Evolutionary conservation across 1,140 invertebrate species (phyloP), one percentile per base, ranked within the genome.

Genomic region (Atopsyche davidsoni): DNA sequence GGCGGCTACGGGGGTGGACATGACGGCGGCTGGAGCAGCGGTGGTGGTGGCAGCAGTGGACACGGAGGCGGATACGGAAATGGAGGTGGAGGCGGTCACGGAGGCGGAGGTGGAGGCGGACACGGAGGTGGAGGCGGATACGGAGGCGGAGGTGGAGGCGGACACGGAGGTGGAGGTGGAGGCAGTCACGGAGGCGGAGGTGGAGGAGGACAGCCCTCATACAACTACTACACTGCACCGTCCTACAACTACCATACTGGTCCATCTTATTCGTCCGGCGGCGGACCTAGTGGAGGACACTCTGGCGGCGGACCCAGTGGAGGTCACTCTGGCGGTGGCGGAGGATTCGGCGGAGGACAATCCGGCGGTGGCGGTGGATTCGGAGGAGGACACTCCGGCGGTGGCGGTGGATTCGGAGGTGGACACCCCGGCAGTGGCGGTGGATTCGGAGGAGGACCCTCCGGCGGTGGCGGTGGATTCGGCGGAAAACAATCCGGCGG

Each of bases 71-170:
- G 2, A 10, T 16, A 21, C 14, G 39, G 39, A 16, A n/a, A 28
- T 10, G 42, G 42, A 13, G 42, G 42, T 3, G 36, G 24, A 35
- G 24, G 38, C 3, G 46, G 46, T 14, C 32, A 47, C 23, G 46
- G 46, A 39, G 11, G 14, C 13, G 14, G 19, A 11, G 39, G 19
- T 4, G 4, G 2, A 10, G 39, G 39, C 14, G 39, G 39, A 16
- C 19, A 36, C 16, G 4, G 18, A 39, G 10, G 6, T 46, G 14
- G 14, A 36, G 42, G 42, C 16, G 42, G 42, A 14, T 32, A 16
- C 19, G 21, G 23, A 11, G 21, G 21, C 25, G 17, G 23, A 16
- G 35, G 16, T 25, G 34, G 25, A 6, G 19, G 40, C 17, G 46
- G 46, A 23, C 19, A 36, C 16, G 4, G 18, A 39, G 13, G 24